Percentiles rank a stretch among this genome's conserved stretches.
Evolutionary conservation across 2,113 vertebrate species (phyloP).

Genomic region (Rhagologus leucostigma): DNA sequence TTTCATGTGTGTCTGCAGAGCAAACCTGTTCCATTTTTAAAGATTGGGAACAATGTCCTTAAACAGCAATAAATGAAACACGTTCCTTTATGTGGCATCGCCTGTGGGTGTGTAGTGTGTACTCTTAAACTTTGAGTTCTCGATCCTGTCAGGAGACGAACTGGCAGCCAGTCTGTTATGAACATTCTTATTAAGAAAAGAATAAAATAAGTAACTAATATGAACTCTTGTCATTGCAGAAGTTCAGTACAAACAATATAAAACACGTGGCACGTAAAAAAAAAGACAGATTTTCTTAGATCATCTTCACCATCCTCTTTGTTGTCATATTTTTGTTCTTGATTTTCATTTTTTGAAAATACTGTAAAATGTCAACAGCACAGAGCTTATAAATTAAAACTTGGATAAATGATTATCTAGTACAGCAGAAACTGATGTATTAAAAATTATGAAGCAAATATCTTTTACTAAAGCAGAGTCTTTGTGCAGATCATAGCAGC

Average conservation of each 20-base stretch:
- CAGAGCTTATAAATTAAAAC: neutral
- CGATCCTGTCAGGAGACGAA: neutral
- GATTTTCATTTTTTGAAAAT: neutral
- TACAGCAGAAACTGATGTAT: neutral
- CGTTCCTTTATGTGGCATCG: neutral
- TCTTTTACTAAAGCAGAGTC: neutral
- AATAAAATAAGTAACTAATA: neutral
- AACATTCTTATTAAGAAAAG: neutral
- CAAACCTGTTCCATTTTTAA: neutral
- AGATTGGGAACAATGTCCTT: neutral
- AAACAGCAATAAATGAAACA: neutral
- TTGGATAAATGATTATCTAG: neutral
- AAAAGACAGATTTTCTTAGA: neutral
- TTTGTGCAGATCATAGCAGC: neutral
- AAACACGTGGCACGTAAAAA: neutral
- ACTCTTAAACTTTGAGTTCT: neutral
- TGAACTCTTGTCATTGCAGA: neutral
- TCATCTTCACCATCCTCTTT: neutral
- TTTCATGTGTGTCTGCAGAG: neutral
- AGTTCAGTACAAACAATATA: neutral
- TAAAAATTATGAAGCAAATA: neutral
- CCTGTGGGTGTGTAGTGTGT: neutral
- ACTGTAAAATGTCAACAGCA: neutral
- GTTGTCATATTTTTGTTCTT: neutral
- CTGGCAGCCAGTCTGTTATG: neutral